These are phyloP conservation scores for Furnarius figulus DNA, from an alignment of 2,113 vertebrate species.

Conservation along the genomic window DNA sequence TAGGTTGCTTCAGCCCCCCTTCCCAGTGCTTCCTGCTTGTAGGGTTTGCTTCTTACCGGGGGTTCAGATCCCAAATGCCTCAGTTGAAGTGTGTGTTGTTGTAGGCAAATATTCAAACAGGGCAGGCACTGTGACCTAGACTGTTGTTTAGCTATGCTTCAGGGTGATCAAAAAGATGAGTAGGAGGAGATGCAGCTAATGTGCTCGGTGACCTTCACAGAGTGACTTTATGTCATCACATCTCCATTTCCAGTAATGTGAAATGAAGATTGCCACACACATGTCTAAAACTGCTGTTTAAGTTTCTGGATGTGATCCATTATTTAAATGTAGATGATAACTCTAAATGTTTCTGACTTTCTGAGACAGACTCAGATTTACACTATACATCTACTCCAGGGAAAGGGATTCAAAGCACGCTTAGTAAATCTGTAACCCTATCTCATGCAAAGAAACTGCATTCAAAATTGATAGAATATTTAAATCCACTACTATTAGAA, in stretches of 20 bases:
- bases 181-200: neutral
- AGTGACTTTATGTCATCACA: neutral
- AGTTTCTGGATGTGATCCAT: neutral
- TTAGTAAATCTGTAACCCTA: slow-evolving; percentile 7
- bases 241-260: slow-evolving; percentile 12
- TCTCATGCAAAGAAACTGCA: neutral
- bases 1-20: neutral
- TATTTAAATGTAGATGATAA: neutral
- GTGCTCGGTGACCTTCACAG: slow-evolving; percentile 22
- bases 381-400: fast-evolving
- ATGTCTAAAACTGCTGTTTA: neutral
- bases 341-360: neutral
- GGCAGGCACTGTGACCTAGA: neutral
- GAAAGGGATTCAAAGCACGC: neutral
- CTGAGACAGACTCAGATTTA: neutral
- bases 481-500: slow-evolving; percentile 35
- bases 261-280: neutral
- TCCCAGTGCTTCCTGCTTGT: neutral
- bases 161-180: neutral
- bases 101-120: neutral
- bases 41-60: neutral
- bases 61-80: neutral
- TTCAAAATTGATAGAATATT: slow-evolving; percentile 10
- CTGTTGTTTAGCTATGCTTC: neutral
- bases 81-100: neutral